phyloP scores from a whole-genome alignment of 2,888 invertebrate genomes.

The Chalcosyrphus nemorum region DNA sequence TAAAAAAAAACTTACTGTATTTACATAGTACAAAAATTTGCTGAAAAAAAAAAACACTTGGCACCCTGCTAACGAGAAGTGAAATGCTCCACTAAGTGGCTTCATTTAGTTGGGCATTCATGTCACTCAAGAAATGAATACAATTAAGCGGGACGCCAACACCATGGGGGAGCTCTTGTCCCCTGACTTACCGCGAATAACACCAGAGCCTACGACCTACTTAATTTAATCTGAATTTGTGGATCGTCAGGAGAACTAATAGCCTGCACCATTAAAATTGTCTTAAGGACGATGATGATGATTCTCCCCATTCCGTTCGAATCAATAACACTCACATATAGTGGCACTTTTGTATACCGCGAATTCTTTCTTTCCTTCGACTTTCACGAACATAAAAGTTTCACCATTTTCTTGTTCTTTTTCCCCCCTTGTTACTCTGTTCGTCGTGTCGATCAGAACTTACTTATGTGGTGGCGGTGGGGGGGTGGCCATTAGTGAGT shows the following conservation, averaged over 20 bases:
- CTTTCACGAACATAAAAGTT: constrained; percentile 22
- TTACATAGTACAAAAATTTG: neutral
- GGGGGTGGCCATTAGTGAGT: constrained; percentile 44
- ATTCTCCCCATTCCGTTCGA: neutral
- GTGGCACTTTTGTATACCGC: neutral
- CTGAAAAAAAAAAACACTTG: neutral
- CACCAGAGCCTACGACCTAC: constrained; percentile 9
- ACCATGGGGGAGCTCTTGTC: constrained; percentile 10
- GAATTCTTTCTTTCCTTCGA: neutral
- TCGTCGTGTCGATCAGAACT: constrained; percentile 3
- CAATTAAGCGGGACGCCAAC: constrained; percentile 22
- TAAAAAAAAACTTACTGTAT: neutral
- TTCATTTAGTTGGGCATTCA: neutral
- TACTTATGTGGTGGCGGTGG: constrained; percentile 18
- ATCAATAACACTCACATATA: constrained; percentile 34
- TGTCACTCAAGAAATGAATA: constrained; percentile 30
- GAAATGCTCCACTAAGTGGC: neutral
- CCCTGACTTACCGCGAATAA: neutral
- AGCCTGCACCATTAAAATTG: constrained; percentile 39
- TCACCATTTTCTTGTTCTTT: neutral
- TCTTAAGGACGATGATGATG: constrained; percentile 13
- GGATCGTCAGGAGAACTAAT: constrained; percentile 37
- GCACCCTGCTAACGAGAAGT: neutral
- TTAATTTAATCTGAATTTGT: constrained; percentile 53
- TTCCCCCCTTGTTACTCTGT: neutral